phyloP scores from a whole-genome alignment of 2,797 vertebrate genomes.

The Nyctibius grandis region DNA sequence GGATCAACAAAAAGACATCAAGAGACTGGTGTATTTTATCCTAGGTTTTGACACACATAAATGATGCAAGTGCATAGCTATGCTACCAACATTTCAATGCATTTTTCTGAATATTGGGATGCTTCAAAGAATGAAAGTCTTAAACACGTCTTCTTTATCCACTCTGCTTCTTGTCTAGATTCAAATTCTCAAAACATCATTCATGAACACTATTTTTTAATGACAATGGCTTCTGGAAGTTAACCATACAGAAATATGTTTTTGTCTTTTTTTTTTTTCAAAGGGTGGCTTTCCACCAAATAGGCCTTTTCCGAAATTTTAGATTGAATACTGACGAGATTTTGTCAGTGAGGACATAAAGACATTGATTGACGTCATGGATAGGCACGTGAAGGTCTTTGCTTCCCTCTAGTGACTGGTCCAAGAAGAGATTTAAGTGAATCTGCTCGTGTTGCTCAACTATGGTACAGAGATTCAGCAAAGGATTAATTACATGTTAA shows the following conservation, averaged over 20 bases:
- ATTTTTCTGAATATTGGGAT: neutral
- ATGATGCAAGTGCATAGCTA: neutral
- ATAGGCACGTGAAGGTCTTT: constrained; percentile 22
- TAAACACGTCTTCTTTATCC: neutral
- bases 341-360: neutral
- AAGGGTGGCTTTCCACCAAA: neutral
- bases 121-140: neutral
- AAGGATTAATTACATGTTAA: neutral
- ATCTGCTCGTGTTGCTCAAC: neutral
- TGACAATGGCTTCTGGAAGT: neutral
- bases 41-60: neutral
- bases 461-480: neutral
- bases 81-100: neutral
- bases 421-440: neutral
- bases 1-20: neutral
- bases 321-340: neutral
- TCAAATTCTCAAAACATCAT: neutral
- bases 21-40: neutral
- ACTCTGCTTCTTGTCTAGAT: neutral
- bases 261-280: neutral
- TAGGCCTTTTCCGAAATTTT: neutral
- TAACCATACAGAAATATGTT: neutral
- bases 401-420: constrained; percentile 59
- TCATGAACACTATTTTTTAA: neutral
- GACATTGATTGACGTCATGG: neutral